Base-by-base conservation (phyloP, 2,888 invertebrate genomes). In the Barypeithes pellucidus region DNA sequence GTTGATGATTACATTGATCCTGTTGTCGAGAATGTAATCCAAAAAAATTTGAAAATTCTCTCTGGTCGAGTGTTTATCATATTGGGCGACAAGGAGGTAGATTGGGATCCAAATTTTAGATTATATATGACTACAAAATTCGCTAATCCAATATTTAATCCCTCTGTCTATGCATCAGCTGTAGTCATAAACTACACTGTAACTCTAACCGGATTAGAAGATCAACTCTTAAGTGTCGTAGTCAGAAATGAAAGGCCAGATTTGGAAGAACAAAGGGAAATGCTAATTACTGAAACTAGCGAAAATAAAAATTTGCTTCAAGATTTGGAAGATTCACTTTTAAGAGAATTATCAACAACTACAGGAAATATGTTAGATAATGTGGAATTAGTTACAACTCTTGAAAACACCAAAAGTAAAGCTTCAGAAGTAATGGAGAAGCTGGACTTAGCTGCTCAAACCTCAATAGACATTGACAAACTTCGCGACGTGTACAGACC, bases 331-430 rank as follows among this genome's bases (percentile, higher is more conserved):
- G 95, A 97, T 84, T 95, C 95, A 0, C 86, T 97, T 65, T 87
- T 97, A 1, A 86, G 93, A 57, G 96, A 97, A 83, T 87, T 97
- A 79, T 93, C 96, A 1, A 94, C 93, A 0, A 95, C 95, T 0
- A 92, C 94, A 0, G 97, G 96, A 14, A 96, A 96, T 86, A 97
- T 97, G 95, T 86, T 97, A 81, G 97, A 97, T 82, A 97, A 97
- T 79, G 91, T 92, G 0, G 96, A 97, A 79, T 88, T 97, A 8
- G 91, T 97, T 14, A 88, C 91, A 75, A 96, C 96, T 0, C 86
- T 97, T 63, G 97, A 97, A 81, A 95, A 95, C 77, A 95, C 96
- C 7, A 97, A 97, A 86, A 88, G 91, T 0, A 97, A 96, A 82
- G 96, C 96, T 0, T 88, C 88, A 52, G 95, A 96, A 86, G 95